A percentile compares a stretch with the other conserved stretches of the same genome.
Conservation (phyloP, 2,888 invertebrate genomes). For the Mallateleia sp. region DNA sequence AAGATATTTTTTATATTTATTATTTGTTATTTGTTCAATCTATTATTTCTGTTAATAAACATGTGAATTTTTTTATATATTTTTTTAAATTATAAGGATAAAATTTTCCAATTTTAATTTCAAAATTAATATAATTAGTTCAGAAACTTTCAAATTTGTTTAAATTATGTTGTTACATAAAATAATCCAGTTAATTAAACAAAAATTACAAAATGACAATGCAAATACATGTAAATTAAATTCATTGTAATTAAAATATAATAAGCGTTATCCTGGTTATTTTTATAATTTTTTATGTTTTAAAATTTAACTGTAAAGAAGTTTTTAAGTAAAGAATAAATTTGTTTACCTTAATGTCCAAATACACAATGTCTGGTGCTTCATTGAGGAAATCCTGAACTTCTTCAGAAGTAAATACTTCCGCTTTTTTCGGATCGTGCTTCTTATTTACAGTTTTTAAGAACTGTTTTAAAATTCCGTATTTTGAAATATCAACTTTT, state of each 20-base stretch:
- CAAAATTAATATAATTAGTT: background rate
- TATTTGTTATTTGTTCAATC: background rate
- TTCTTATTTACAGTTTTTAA: slow-evolving; percentile 4
- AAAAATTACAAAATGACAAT: background rate
- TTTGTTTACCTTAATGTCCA: slow-evolving; percentile 49
- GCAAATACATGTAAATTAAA: background rate
- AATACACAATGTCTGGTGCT: slow-evolving; percentile 42
- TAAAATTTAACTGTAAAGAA: background rate
- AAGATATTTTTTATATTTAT: slow-evolving; percentile 1
- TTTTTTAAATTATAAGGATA: background rate
- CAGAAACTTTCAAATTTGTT: background rate
- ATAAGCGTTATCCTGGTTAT: background rate
- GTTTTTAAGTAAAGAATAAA: background rate
- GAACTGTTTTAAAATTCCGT: slow-evolving; percentile 12
- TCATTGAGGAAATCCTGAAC: slow-evolving; percentile 33
- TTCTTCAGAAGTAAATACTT: slow-evolving; percentile 41
- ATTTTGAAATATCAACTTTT: slow-evolving; percentile 20
- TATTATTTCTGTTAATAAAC: background rate
- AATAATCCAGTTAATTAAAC: background rate
- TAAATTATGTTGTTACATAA: background rate
- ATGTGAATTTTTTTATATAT: background rate
- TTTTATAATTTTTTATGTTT: background rate
- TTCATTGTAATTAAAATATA: background rate
- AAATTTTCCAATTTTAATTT: background rate
- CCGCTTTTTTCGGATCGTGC: slow-evolving; percentile 48